phyloP scores from a whole-genome alignment of 1,140 invertebrate genomes.

The Magallana gigas region DNA sequence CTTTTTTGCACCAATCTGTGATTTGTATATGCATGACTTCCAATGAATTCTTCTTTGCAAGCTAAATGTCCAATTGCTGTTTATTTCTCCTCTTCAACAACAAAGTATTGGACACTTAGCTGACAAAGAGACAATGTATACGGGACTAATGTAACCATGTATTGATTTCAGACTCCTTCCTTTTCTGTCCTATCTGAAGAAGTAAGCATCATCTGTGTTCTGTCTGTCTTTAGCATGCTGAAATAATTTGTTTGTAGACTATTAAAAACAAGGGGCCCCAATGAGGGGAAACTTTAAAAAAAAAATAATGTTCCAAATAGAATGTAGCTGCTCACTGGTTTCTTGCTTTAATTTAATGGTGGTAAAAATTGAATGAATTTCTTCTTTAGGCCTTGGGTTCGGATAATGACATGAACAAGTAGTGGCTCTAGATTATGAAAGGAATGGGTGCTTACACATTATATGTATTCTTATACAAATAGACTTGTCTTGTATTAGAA shows the following conservation, averaged over 20 bases:
- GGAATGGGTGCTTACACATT: no score
- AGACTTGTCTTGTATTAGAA: no score
- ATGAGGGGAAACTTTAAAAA: neutral
- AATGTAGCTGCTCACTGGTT: neutral
- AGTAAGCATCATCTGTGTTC: slow-evolving; percentile 58
- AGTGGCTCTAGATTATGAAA: no score
- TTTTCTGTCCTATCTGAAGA: slow-evolving; percentile 56
- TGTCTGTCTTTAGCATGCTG: neutral
- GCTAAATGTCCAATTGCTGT: no score
- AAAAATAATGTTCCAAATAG: neutral
- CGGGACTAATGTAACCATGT: slow-evolving; percentile 23
- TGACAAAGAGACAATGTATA: neutral
- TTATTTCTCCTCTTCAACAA: neutral
- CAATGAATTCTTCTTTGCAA: no score
- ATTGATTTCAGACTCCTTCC: slow-evolving; percentile 45
- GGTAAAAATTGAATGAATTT: neutral
- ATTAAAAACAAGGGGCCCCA: no score
- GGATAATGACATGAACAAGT: no score
- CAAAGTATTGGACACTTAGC: no score
- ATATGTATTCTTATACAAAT: no score
- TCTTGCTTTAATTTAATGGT: neutral
- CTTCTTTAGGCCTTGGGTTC: neutral
- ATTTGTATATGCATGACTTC: no score
- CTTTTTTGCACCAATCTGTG: no score
- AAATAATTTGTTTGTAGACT: neutral